These are phyloP conservation scores for Drosophila ananassae DNA, from an alignment of 1,140 invertebrate species.

Conservation along the genomic window DNA sequence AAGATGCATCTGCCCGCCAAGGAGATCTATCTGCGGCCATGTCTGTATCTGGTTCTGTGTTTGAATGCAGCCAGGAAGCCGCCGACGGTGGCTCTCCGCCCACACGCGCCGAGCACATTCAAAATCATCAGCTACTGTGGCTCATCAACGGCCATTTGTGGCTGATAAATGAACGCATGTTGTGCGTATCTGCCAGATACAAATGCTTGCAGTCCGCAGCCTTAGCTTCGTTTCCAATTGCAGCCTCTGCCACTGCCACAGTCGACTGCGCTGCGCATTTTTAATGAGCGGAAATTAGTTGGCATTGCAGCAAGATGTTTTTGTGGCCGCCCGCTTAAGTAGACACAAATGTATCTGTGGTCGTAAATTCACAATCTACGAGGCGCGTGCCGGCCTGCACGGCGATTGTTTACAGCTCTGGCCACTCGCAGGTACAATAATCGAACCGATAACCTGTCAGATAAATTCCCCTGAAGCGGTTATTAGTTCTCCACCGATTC, in stretches of 20 bases:
- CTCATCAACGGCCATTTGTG: constrained; percentile 42
- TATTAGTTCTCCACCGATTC: constrained; percentile 31
- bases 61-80: constrained; percentile 48
- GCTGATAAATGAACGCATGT: constrained; percentile 76
- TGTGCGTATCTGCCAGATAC: constrained; percentile 74
- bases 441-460: constrained; percentile 64
- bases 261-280: constrained; percentile 52
- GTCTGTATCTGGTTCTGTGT: constrained; percentile 14
- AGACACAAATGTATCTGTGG: constrained; percentile 38
- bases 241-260: constrained; percentile 5
- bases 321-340: constrained; percentile 31
- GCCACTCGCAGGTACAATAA: constrained; percentile 38
- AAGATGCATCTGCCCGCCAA: not conserved
- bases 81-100: constrained; percentile 48
- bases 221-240: constrained; percentile 22
- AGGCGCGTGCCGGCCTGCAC: constrained; percentile 46
- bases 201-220: constrained; percentile 47
- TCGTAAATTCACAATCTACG: constrained; percentile 61
- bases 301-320: constrained; percentile 62
- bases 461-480: constrained; percentile 65
- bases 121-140: constrained; percentile 58
- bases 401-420: constrained; percentile 21
- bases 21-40: constrained; percentile 6
- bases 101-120: constrained; percentile 58
- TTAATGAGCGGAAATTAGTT: constrained; percentile 81